These are phyloP conservation scores for Ammodytes dubius DNA, from an alignment of 2,113 vertebrate species.

Conservation along the genomic window DNA sequence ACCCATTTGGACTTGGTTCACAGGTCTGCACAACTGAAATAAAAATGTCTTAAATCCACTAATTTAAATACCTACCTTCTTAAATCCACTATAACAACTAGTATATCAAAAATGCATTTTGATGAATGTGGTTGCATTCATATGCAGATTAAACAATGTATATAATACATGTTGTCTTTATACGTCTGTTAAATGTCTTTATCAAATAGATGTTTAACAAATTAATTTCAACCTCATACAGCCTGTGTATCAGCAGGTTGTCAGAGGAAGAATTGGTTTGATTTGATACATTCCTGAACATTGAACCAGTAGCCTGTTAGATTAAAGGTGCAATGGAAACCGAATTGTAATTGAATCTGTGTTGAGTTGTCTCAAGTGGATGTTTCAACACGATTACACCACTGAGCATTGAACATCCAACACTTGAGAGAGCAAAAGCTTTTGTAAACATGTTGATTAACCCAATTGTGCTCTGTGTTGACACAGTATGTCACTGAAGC, in stretches of 20 bases:
- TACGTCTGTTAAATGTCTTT: neutral
- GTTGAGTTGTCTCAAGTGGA: slow-evolving; percentile 8
- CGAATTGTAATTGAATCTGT: neutral
- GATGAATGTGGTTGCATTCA: neutral
- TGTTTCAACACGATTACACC: slow-evolving; percentile 22
- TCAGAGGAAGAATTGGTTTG: neutral
- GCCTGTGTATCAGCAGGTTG: neutral
- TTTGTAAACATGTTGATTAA: slow-evolving; percentile 48
- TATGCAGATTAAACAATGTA: neutral
- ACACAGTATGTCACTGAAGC: slow-evolving; percentile 55
- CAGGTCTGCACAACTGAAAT: neutral
- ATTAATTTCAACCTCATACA: neutral
- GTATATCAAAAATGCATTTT: neutral
- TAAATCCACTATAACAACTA: neutral
- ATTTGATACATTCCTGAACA: neutral
- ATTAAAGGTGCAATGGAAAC: neutral
- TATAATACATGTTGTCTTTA: neutral
- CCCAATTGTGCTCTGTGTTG: slow-evolving; percentile 54
- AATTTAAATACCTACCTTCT: neutral
- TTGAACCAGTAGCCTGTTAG: neutral
- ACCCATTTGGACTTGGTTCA: neutral
- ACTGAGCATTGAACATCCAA: neutral
- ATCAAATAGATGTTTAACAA: too few species aligned
- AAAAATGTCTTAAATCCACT: neutral
- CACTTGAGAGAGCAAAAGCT: slow-evolving; percentile 24